Percentiles rank a stretch among this genome's conserved stretches.
Conservation (phyloP, 1,140 invertebrate genomes). For the Phthorimaea operculella region DNA sequence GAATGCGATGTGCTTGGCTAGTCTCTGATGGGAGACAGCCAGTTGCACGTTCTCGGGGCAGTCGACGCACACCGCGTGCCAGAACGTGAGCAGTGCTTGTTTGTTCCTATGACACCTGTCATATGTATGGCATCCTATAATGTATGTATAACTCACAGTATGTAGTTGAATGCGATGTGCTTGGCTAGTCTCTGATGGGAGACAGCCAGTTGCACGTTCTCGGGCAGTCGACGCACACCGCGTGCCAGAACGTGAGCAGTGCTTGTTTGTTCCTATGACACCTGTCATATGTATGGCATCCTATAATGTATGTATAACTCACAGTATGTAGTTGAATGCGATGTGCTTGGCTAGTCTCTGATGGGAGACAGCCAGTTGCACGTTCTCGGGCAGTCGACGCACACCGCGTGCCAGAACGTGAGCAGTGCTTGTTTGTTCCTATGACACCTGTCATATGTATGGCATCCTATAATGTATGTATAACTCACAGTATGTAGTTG, state of each 20-base stretch:
- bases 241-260: conserved; percentile 91
- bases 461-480: too few relatives aligned
- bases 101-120: too few relatives aligned
- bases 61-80: conserved; percentile 91
- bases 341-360: conserved; percentile 90
- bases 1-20: conserved; percentile 94
- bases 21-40: conserved; percentile 84
- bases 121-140: too few relatives aligned
- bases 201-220: conserved; percentile 89
- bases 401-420: conserved; percentile 93
- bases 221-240: conserved; percentile 90
- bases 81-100: conserved; percentile 90
- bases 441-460: too few relatives aligned
- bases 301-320: too few relatives aligned
- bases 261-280: conserved; percentile 97
- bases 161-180: conserved; percentile 97
- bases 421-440: conserved; percentile 95
- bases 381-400: conserved; percentile 92
- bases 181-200: conserved; percentile 86
- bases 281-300: too few relatives aligned
- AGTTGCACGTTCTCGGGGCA: conserved; percentile 92
- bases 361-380: conserved; percentile 86
- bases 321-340: conserved; percentile 97
- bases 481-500: conserved; percentile 96
- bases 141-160: too few relatives aligned